Conservation (phyloP, 2,113 vertebrate genomes). For the Daphoenositta chrysoptera region DNA sequence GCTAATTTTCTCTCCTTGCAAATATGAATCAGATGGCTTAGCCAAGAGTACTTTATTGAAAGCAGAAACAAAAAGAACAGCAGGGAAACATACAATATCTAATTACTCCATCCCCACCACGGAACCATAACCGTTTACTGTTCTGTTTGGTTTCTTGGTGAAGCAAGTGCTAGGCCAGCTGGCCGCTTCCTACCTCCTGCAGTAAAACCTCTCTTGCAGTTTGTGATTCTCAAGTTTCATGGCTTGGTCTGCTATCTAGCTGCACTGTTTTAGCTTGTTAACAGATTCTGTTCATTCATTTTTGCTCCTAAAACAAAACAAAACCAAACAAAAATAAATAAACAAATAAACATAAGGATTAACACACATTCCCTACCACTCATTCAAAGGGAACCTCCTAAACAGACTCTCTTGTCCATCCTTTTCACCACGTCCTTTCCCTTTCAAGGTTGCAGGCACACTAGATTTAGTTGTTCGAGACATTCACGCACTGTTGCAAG, state of each 20-base stretch:
- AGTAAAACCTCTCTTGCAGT: neutral
- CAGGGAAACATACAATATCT: slow-evolving; percentile 18
- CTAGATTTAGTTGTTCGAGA: neutral
- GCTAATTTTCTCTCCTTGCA: slow-evolving; percentile 30
- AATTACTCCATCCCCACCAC: neutral
- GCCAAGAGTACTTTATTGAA: slow-evolving; percentile 10
- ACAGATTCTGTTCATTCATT: neutral
- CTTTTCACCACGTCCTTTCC: neutral
- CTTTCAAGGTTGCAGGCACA: neutral
- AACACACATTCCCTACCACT: neutral
- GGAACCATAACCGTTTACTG: slow-evolving; percentile 1
- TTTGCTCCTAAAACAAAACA: neutral
- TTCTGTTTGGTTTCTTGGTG: neutral
- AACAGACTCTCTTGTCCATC: neutral
- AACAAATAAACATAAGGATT: neutral
- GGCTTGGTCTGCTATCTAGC: neutral
- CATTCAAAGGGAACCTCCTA: neutral
- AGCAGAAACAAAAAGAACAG: slow-evolving; percentile 47
- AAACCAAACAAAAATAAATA: too few relatives aligned
- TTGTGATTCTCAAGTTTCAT: neutral
- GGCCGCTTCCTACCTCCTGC: neutral
- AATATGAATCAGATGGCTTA: slow-evolving; percentile 14
- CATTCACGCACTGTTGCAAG: neutral
- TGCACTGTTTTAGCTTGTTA: neutral
- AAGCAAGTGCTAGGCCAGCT: slow-evolving; percentile 35